Conservation (phyloP, 2,797 vertebrate genomes). For the Apogon talboti region DNA sequence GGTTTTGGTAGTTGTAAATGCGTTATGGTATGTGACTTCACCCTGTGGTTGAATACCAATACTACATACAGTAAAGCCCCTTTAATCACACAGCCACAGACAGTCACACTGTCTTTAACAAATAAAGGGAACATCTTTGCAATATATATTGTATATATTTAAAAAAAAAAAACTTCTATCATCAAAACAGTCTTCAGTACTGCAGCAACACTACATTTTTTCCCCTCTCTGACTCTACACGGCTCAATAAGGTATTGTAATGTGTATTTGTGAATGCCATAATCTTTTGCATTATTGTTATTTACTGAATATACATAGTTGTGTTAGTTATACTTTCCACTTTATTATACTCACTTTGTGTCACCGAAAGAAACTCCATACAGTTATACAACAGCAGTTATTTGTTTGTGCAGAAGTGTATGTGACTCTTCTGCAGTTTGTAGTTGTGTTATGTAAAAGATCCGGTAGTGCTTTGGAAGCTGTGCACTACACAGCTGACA, state of each 20-base stretch:
- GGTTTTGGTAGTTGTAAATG: no score
- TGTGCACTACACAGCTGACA: slow-evolving; percentile 43
- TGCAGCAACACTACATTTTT: no score
- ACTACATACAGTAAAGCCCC: no score
- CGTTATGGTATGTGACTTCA: no score
- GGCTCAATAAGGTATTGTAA: no score
- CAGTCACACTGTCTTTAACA: no score
- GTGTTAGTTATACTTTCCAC: slow-evolving; percentile 16
- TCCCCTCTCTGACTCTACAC: no score
- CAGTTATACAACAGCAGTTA: slow-evolving; percentile 1
- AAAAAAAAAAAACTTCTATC: no score
- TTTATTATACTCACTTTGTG: slow-evolving; percentile 6
- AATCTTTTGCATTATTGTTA: slow-evolving; percentile 13
- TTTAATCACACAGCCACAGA: no score
- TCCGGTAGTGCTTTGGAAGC: slow-evolving; percentile 42
- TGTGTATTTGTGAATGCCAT: slow-evolving; percentile 6
- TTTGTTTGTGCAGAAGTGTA: slow-evolving; percentile 15
- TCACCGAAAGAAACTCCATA: slow-evolving; percentile 5
- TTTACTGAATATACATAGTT: slow-evolving; percentile 15
- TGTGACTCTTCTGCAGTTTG: slow-evolving; percentile 29
- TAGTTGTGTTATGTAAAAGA: slow-evolving; percentile 60
- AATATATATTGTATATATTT: no score
- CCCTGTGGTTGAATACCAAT: no score
- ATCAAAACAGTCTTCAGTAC: background rate
- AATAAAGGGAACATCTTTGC: background rate